Conservation (phyloP, 2,113 vertebrate species). For the Nematolebias whitei region DNA sequence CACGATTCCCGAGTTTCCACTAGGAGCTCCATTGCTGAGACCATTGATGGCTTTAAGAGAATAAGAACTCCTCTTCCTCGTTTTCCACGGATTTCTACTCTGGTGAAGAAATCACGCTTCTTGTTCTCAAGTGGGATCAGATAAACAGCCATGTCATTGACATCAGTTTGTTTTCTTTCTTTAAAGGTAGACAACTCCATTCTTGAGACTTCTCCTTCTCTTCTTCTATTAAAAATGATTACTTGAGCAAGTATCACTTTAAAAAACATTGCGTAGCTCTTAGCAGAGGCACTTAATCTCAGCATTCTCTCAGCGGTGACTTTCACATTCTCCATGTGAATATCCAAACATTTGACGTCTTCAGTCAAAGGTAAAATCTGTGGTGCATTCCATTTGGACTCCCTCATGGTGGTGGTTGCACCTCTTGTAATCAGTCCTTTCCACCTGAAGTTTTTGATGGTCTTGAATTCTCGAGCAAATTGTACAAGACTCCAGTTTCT, state of each 20-base stretch:
- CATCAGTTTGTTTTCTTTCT: background rate
- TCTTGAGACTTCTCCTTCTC: slow-evolving; percentile 45
- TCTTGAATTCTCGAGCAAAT: slow-evolving; percentile 3
- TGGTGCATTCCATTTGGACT: slow-evolving; percentile 38
- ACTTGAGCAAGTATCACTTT: slow-evolving; percentile 46
- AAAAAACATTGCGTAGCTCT: slow-evolving; percentile 21
- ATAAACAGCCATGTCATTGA: background rate
- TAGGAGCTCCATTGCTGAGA: background rate
- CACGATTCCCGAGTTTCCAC: background rate
- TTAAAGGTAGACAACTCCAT: slow-evolving; percentile 6
- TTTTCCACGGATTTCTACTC: background rate
- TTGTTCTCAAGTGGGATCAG: slow-evolving; percentile 2
- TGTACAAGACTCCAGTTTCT: background rate
- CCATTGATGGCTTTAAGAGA: background rate
- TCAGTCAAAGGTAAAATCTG: slow-evolving; percentile 41
- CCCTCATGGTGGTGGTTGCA: slow-evolving; percentile 16
- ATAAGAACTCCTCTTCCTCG: slow-evolving; percentile 4
- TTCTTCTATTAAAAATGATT: slow-evolving; percentile 46
- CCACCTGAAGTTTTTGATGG: background rate
- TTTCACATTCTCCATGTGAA: background rate
- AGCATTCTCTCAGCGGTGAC: background rate
- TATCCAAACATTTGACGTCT: slow-evolving; percentile 24
- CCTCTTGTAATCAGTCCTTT: slow-evolving; percentile 1
- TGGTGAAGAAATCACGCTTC: background rate
- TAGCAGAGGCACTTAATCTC: background rate